phyloP scores from a whole-genome alignment of 1,140 invertebrate species.

The Ephestia elutella region DNA sequence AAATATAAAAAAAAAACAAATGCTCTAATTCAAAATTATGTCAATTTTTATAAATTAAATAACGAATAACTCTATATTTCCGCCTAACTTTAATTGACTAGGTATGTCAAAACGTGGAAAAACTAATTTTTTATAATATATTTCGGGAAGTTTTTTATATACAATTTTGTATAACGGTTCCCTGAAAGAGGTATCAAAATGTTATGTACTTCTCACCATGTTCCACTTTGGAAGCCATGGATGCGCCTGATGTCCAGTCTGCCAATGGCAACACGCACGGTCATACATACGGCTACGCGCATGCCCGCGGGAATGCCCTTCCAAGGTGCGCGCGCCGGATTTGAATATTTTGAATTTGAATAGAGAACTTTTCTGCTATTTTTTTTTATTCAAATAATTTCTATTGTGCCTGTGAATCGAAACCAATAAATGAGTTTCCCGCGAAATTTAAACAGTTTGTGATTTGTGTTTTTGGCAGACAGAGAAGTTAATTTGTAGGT shows the following conservation, averaged over 20 bases:
- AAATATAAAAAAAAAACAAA: too few species aligned
- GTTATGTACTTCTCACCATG: neutral
- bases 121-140: too few species aligned
- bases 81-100: too few species aligned
- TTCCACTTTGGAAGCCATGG: constrained; percentile 41
- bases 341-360: neutral
- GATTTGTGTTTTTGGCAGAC: neutral
- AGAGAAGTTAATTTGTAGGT: neutral
- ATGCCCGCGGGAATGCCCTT: constrained; percentile 15
- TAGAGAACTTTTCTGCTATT: neutral
- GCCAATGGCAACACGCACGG: constrained; percentile 37
- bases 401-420: neutral
- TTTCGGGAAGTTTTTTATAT: neutral
- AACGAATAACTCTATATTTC: too few species aligned
- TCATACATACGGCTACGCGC: constrained; percentile 31
- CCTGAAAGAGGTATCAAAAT: neutral
- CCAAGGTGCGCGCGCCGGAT: neutral
- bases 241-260: constrained; percentile 46
- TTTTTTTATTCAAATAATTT: neutral
- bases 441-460: neutral
- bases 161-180: neutral
- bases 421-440: neutral
- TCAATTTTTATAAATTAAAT: too few species aligned
- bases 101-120: too few species aligned
- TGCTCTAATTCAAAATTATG: too few species aligned